Evolutionary conservation across 2,113 vertebrate species (phyloP).

Genomic region (Phocoena sinus): DNA sequence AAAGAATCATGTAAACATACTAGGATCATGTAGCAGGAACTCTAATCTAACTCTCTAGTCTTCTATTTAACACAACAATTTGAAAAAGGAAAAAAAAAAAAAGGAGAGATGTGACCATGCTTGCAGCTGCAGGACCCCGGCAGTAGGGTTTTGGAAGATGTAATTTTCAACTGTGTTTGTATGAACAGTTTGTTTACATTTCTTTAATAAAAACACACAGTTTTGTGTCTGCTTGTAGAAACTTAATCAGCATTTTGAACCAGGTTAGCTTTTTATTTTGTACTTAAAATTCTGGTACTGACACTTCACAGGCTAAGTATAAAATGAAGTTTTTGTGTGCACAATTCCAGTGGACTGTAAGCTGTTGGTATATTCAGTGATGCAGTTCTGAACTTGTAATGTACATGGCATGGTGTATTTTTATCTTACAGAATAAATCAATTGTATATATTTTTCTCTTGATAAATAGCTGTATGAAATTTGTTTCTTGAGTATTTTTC

Average conservation of each 20-base stretch:
- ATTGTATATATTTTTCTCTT: slow-evolving; percentile 99
- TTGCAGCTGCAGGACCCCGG: slow-evolving; percentile 83
- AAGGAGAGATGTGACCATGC: slow-evolving; percentile 68
- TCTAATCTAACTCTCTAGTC: slow-evolving; percentile 70
- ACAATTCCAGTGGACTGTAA: slow-evolving; percentile 93
- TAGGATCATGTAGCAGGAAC: slow-evolving; percentile 76
- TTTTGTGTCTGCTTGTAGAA: slow-evolving; percentile 89
- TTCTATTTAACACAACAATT: slow-evolving; percentile 72
- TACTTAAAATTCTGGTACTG: slow-evolving; percentile 88
- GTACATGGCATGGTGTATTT: slow-evolving; percentile 99
- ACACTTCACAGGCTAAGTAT: slow-evolving; percentile 91
- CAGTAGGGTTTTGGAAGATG: slow-evolving; percentile 82
- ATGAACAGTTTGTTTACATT: slow-evolving; percentile 92
- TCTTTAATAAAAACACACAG: slow-evolving; percentile 85
- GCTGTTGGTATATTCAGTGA: slow-evolving; percentile 84
- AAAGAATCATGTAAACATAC: slow-evolving; percentile 78
- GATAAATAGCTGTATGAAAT: slow-evolving; percentile 99
- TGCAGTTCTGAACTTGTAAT: slow-evolving; percentile 94
- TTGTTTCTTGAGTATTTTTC: slow-evolving; percentile 98
- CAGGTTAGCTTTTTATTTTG: slow-evolving; percentile 86
- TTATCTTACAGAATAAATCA: slow-evolving; percentile 98
- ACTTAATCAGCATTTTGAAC: slow-evolving; percentile 84
- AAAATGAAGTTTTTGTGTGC: slow-evolving; percentile 91
- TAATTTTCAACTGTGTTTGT: slow-evolving; percentile 87
- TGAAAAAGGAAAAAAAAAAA: slow-evolving; percentile 57